phyloP scores from a whole-genome alignment of 2,888 invertebrate species.

The Apodemia zela region DNA sequence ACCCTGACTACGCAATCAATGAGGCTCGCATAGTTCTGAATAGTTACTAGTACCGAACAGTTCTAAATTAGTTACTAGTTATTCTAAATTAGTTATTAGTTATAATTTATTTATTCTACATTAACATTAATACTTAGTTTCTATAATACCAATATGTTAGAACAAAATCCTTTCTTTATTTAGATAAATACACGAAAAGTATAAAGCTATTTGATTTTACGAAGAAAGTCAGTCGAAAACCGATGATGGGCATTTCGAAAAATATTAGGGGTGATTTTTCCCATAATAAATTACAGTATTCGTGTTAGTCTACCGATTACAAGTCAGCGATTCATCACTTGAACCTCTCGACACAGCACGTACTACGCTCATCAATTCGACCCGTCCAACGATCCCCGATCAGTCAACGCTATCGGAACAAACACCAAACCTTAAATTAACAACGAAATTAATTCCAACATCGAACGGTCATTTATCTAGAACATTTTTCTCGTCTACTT shows the following conservation, averaged over 20 bases:
- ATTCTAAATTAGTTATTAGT: too few relatives aligned
- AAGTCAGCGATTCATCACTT: conserved; percentile 70
- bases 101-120: too few relatives aligned
- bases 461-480: conserved; percentile 4
- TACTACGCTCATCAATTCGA: conserved; percentile 66
- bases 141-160: too few relatives aligned
- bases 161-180: too few relatives aligned
- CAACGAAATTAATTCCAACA: conserved; percentile 58
- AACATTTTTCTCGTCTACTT: background rate
- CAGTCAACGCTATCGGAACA: conserved; percentile 68
- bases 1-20: too few relatives aligned
- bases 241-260: background rate
- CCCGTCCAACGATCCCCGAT: conserved; percentile 57
- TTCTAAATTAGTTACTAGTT: too few relatives aligned
- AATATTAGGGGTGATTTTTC: conserved; percentile 6
- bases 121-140: too few relatives aligned
- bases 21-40: too few relatives aligned
- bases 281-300: conserved; percentile 48
- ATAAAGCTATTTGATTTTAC: background rate
- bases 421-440: conserved; percentile 50
- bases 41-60: too few relatives aligned
- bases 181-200: too few relatives aligned
- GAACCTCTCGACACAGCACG: conserved; percentile 61
- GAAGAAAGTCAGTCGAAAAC: background rate
- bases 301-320: conserved; percentile 73